phyloP scores from a whole-genome alignment of 1,140 invertebrate genomes.

The Rhagoletis zephyria region DNA sequence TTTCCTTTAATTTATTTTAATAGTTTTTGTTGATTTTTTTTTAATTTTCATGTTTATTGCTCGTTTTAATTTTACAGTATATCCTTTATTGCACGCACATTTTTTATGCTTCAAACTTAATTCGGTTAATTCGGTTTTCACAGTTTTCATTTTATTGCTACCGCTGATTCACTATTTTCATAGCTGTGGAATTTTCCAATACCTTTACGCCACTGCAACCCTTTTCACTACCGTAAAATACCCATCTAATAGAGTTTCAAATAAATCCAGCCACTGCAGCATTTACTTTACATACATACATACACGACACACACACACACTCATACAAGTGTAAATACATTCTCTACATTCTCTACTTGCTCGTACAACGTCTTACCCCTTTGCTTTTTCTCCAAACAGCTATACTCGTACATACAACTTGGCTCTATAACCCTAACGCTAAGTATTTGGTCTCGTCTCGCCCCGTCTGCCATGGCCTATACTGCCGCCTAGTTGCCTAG shows the following conservation, averaged over 20 bases:
- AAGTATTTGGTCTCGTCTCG: not conserved
- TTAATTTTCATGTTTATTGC: not conserved
- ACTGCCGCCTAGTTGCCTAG: conserved; percentile 4
- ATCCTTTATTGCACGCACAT: not conserved
- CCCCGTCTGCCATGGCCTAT: not conserved
- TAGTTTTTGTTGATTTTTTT: not conserved
- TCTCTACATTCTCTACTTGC: conserved; percentile 36
- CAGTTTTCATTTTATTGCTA: not conserved
- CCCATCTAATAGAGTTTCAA: not conserved
- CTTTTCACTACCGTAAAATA: not conserved
- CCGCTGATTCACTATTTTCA: not conserved
- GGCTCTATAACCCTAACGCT: conserved; percentile 1
- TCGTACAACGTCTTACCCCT: conserved; percentile 18
- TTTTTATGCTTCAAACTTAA: not conserved
- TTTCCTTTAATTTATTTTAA: too few relatives aligned
- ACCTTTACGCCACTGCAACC: not conserved
- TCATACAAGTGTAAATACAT: not conserved
- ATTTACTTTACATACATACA: conserved; percentile 13
- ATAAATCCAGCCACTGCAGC: conserved; percentile 3
- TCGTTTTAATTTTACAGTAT: not conserved
- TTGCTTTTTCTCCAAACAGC: not conserved
- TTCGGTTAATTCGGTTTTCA: not conserved
- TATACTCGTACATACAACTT: not conserved
- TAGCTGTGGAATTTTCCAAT: conserved; percentile 19
- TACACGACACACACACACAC: not conserved